Base-by-base conservation (phyloP, 2,797 vertebrate genomes). In the Arnoldichthys spilopterus region DNA sequence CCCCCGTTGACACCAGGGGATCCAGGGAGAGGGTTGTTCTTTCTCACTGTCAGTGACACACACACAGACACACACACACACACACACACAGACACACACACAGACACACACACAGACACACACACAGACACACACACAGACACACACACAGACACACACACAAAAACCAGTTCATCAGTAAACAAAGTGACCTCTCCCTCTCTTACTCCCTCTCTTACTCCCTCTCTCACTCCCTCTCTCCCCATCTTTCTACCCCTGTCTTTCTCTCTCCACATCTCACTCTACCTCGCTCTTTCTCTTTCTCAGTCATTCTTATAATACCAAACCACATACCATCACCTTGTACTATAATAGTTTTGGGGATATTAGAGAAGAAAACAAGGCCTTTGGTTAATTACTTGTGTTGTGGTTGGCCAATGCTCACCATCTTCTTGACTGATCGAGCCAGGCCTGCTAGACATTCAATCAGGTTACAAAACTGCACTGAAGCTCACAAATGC, bases 1-100 rank as follows among this genome's bases (percentile, higher is more conserved):
- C 88, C 34, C 87, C n/a, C 28, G 84, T 89, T 91, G 91, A 83
- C 77, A 84, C 20, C 6, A 15, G 89, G 28, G 43, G 37, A 77
- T 67, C 66, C 53, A 76, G 72, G 74, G 66, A 72, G 81, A 76
- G 63, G 51, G 77, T 56, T 67, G 62, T 76, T 73, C 81, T 88
- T 82, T 73, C 15, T 68, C 26, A 26, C 62, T n/a, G 73, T 82
- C 81, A 76, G 71, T 43, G 49, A 72, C 68, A 81, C 58, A 56
- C 66, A 67, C 43, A 45, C 43, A 43, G 4, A 43, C 5, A 43
- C 40, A 12, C 11, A 12, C 5, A 43, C 40, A 45, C 43, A 45
- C 43, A 45, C 4, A 45, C 8, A 45, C 43, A 45, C 34, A n/a
- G 49, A 72, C 68, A 81, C 58, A 56, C 66, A 67, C 43, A 45